Percentiles rank a stretch among this genome's conserved stretches.
Conservation (phyloP, 2,113 vertebrate species). For the Centropus unirufus region DNA sequence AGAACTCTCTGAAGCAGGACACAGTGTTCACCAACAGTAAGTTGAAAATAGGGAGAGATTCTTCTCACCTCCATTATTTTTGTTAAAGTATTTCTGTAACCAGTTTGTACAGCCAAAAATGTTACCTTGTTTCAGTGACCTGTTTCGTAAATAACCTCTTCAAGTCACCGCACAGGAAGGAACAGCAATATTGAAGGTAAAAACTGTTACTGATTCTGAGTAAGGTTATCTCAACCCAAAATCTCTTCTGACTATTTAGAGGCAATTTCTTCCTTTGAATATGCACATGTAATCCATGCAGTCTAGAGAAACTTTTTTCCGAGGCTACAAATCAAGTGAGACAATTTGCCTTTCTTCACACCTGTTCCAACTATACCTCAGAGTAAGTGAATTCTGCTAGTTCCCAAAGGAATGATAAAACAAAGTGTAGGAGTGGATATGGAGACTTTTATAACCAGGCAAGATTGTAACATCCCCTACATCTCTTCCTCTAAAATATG, state of each 20-base stretch:
- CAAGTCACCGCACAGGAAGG: neutral
- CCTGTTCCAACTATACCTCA: neutral
- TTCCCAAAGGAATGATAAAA: neutral
- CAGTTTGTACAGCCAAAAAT: neutral
- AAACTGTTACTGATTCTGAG: neutral
- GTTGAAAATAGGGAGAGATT: neutral
- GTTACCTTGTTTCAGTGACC: neutral
- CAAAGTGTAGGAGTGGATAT: neutral
- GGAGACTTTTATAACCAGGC: neutral
- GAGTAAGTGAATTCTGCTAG: neutral
- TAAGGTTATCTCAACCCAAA: neutral
- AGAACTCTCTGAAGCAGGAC: neutral
- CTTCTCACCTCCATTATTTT: neutral
- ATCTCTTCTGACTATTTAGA: neutral
- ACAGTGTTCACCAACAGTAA: neutral
- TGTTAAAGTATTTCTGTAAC: neutral
- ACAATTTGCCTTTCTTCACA: neutral
- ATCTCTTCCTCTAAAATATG: neutral
- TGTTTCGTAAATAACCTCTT: neutral
- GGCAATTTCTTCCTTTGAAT: neutral
- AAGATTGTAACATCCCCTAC: neutral
- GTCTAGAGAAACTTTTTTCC: neutral
- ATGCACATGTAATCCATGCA: neutral
- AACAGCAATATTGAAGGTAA: neutral
- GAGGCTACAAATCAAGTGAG: neutral